Conservation (phyloP, 2,797 vertebrate genomes). For the Chiloscyllium punctatum region DNA sequence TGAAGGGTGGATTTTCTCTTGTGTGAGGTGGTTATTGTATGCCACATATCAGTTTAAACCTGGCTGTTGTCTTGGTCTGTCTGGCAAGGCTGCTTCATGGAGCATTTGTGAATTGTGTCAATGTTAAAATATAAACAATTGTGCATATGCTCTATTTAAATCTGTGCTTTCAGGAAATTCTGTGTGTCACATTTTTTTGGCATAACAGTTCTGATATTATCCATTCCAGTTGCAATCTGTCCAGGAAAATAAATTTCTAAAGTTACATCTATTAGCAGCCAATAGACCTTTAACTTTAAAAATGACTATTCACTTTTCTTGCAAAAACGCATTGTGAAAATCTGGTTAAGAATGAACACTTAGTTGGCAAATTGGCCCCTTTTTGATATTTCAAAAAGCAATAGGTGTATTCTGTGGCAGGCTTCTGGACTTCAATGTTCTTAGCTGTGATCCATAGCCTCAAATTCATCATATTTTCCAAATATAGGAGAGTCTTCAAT, state of each 20-base stretch:
- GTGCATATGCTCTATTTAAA: too few relatives aligned
- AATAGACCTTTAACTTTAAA: background rate
- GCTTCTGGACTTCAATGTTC: background rate
- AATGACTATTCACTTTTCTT: background rate
- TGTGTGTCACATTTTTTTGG: background rate
- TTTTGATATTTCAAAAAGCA: background rate
- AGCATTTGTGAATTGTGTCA: too few relatives aligned
- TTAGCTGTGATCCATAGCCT: background rate
- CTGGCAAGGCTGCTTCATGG: too few relatives aligned
- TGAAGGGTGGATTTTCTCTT: too few relatives aligned
- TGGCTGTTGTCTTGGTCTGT: too few relatives aligned
- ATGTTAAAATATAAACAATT: too few relatives aligned
- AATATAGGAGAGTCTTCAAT: background rate
- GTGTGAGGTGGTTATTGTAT: too few relatives aligned
- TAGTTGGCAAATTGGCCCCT: background rate
- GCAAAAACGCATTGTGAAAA: background rate
- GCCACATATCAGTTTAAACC: too few relatives aligned
- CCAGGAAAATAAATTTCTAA: background rate
- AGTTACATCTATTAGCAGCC: background rate
- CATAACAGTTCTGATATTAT: background rate
- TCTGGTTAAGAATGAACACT: background rate
- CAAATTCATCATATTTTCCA: background rate
- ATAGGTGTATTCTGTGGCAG: background rate
- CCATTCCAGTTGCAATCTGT: background rate
- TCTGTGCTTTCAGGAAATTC: too few relatives aligned